phyloP scores from a whole-genome alignment of 2,888 invertebrate species.

The Nematopogon swammerdamellus region DNA sequence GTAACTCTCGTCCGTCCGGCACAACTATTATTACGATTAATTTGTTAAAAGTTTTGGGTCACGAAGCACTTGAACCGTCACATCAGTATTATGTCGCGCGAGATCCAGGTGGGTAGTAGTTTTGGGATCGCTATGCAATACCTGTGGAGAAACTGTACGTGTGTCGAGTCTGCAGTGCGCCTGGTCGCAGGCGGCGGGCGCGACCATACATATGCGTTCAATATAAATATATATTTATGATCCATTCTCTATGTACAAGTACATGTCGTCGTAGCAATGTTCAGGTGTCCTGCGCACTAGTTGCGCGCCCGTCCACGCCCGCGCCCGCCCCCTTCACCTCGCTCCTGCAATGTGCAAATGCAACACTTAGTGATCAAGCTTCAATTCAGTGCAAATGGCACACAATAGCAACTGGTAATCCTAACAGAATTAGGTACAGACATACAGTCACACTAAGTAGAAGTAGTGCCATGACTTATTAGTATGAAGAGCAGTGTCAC shows the following conservation, averaged over 20 bases:
- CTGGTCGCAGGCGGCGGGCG: not conserved
- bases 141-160: not conserved
- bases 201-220: not conserved
- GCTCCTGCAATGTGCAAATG: not conserved
- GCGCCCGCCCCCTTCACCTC: not conserved
- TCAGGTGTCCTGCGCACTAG: conserved; percentile 18
- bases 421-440: no score
- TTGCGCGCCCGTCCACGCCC: conserved; percentile 48
- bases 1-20: conserved; percentile 8
- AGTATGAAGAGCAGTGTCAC: no score
- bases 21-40: conserved; percentile 47
- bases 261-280: not conserved
- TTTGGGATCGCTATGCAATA: not conserved
- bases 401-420: no score
- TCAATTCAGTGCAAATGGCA: no score
- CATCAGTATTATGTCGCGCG: not conserved
- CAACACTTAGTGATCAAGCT: no score
- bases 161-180: not conserved
- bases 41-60: conserved; percentile 43
- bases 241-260: not conserved
- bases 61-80: not conserved
- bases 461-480: no score
- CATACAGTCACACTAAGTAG: no score
- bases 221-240: not conserved
- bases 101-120: not conserved